These are phyloP conservation scores for Anastrepha ludens DNA, from an alignment of 1,140 invertebrate species.

Conservation along the genomic window DNA sequence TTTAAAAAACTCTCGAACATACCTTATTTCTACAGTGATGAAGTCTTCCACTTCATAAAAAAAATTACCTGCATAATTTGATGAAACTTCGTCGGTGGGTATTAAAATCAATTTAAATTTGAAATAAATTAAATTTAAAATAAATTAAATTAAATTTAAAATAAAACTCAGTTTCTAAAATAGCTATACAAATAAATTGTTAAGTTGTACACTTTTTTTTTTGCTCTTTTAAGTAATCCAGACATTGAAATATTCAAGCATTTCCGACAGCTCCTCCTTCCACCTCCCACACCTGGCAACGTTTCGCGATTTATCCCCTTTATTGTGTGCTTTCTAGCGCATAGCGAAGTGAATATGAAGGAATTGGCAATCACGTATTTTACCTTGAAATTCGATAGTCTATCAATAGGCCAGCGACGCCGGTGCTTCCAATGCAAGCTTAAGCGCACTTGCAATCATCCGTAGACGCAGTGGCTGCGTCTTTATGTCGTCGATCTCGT, in stretches of 20 bases:
- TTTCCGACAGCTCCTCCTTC: not conserved
- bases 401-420: conserved; percentile 35
- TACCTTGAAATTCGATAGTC: conserved; percentile 53
- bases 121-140: too few relatives aligned
- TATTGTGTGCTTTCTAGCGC: not conserved
- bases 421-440: not conserved
- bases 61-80: too few relatives aligned
- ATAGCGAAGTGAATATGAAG: not conserved
- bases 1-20: too few relatives aligned
- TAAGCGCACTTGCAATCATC: conserved; percentile 11
- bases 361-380: conserved; percentile 43
- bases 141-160: too few relatives aligned
- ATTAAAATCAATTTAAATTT: too few relatives aligned
- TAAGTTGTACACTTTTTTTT: not conserved
- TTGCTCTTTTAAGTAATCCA: too few relatives aligned
- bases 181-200: too few relatives aligned
- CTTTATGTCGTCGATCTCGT: conserved; percentile 32
- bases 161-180: too few relatives aligned
- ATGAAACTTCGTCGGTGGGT: too few relatives aligned
- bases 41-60: too few relatives aligned
- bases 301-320: not conserved
- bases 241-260: not conserved
- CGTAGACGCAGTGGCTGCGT: not conserved
- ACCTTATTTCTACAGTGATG: too few relatives aligned
- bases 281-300: not conserved